Conservation (phyloP, 2,797 vertebrate genomes). For the Vireo griseus region DNA sequence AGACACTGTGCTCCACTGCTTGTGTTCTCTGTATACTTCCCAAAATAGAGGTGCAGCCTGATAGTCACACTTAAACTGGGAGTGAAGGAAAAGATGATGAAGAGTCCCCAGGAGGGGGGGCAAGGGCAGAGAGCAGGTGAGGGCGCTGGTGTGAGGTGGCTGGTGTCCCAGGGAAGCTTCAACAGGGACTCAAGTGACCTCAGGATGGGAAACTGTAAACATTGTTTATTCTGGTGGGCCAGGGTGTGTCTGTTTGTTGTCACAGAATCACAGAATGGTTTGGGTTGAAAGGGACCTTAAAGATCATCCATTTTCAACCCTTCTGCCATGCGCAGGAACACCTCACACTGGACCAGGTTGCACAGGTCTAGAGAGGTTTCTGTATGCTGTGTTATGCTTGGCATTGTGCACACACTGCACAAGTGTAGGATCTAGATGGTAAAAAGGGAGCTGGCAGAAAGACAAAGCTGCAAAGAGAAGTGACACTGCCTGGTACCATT, state of each 20-base stretch:
- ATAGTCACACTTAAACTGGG: neutral
- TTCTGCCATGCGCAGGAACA: neutral
- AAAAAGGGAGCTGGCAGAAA: neutral
- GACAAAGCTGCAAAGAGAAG: neutral
- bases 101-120: neutral
- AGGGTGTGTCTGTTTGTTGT: accelerated
- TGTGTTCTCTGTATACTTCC: neutral
- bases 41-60: neutral
- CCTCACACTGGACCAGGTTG: too few relatives aligned
- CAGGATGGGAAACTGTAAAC: neutral
- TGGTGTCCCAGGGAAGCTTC: neutral
- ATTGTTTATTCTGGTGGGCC: neutral
- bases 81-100: neutral
- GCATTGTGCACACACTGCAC: neutral
- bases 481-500: neutral
- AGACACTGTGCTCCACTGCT: neutral
- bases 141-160: neutral
- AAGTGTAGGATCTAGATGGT: neutral
- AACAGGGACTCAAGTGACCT: neutral
- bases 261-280: neutral
- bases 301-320: neutral
- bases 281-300: neutral
- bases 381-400: neutral
- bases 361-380: neutral
- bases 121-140: neutral